Conservation (phyloP, 2,888 invertebrate genomes). For the Apotomis turbidana region DNA sequence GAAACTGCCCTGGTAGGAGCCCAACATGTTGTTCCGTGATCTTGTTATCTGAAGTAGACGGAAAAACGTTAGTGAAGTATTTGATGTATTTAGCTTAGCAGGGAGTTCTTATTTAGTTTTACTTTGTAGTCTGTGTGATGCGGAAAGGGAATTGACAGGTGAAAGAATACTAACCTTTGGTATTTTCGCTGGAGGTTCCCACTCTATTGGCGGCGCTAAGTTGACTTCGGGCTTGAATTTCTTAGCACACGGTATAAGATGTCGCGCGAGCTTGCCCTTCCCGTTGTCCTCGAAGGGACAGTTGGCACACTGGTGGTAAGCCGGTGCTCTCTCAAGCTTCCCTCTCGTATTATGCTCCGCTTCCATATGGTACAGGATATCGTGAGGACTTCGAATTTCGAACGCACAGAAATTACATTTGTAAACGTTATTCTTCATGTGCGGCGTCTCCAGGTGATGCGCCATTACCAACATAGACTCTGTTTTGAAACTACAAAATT, state of each 20-base stretch:
- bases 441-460: conserved; percentile 95
- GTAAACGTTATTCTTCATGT: conserved; percentile 94
- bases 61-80: neutral
- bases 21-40: conserved; percentile 65
- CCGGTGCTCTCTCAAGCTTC: conserved; percentile 91
- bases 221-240: conserved; percentile 95
- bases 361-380: conserved; percentile 96
- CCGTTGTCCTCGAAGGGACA: conserved; percentile 98
- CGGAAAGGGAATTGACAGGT: neutral
- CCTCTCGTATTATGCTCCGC: conserved; percentile 93
- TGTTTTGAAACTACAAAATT: conserved; percentile 94
- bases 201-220: conserved; percentile 93
- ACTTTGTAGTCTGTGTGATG: too few species aligned
- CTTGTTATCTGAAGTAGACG: conserved; percentile 61
- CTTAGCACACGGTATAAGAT: conserved; percentile 93
- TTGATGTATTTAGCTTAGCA: too few species aligned
- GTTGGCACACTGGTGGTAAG: conserved; percentile 95
- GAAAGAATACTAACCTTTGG: conserved; percentile 84
- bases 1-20: conserved; percentile 64
- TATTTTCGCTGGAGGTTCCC: conserved; percentile 97
- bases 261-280: conserved; percentile 94
- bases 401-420: conserved; percentile 93
- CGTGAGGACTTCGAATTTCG: conserved; percentile 92
- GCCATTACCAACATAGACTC: conserved; percentile 93
- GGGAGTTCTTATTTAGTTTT: too few species aligned